A percentile compares a stretch with the other conserved stretches of the same genome.
Conservation (phyloP, 2,888 invertebrate species). For the Lasioglossum figueresi region DNA sequence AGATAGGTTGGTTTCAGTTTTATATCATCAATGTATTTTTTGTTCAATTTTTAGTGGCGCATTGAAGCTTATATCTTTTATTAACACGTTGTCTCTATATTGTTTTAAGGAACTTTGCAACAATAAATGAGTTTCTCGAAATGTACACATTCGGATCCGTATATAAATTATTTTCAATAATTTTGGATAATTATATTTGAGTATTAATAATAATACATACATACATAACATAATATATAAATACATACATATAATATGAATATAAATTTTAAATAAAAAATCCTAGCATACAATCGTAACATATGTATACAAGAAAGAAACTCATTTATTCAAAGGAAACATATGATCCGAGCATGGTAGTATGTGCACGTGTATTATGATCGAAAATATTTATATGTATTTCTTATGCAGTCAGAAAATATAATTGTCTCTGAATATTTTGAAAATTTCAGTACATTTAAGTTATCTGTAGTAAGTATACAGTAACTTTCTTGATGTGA, state of each 20-base stretch:
- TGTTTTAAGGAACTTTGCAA: slow-evolving; percentile 36
- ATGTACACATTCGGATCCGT: neutral
- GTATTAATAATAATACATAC: neutral
- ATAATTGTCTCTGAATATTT: slow-evolving; percentile 18
- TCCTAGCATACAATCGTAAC: neutral
- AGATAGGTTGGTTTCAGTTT: slow-evolving; percentile 76
- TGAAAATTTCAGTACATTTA: slow-evolving; percentile 1
- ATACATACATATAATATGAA: too few relatives aligned
- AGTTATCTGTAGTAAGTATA: slow-evolving; percentile 3
- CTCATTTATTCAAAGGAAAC: slow-evolving; percentile 66
- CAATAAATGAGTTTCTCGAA: slow-evolving; percentile 65
- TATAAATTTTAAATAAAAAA: neutral
- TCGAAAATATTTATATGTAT: slow-evolving; percentile 48
- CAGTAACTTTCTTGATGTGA: slow-evolving; percentile 5
- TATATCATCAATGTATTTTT: slow-evolving; percentile 54
- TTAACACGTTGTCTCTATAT: slow-evolving; percentile 47
- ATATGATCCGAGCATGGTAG: slow-evolving; percentile 64
- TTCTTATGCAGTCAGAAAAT: slow-evolving; percentile 10
- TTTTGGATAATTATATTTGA: neutral
- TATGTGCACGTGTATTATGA: slow-evolving; percentile 72
- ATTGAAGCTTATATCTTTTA: slow-evolving; percentile 51
- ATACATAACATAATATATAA: too few relatives aligned
- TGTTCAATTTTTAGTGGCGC: slow-evolving; percentile 56
- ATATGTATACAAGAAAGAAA: slow-evolving; percentile 51
- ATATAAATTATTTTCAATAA: neutral